Conservation (phyloP, 2,113 vertebrate genomes). For the Dolichotis patagonum region DNA sequence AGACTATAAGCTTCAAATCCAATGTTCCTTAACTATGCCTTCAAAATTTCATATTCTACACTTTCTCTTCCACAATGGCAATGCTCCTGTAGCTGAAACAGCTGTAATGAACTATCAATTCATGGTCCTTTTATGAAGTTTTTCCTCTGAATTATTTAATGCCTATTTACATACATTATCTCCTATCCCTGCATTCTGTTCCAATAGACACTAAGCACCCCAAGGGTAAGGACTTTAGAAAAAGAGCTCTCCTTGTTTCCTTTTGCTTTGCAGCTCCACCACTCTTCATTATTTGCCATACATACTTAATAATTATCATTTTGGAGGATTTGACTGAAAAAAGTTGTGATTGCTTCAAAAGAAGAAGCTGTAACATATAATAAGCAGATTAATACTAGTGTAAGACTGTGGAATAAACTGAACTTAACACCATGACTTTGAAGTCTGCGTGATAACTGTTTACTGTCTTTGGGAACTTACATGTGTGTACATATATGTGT, state of each 20-base stretch:
- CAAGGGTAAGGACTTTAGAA: not conserved
- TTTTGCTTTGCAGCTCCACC: not conserved
- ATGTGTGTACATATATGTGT: not conserved
- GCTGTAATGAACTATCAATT: not conserved
- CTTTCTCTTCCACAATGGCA: not conserved
- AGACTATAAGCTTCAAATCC: constrained; percentile 17
- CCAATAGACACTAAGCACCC: not conserved
- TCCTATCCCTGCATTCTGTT: not conserved
- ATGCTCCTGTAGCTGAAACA: not conserved
- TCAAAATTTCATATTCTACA: not conserved
- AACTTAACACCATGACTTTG: not conserved
- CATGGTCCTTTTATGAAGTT: not conserved
- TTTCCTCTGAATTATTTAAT: not conserved
- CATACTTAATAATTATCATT: not conserved
- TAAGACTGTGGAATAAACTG: not conserved
- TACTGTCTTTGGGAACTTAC: not conserved
- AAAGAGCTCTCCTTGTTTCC: not conserved
- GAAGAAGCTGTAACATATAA: not conserved
- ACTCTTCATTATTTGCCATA: not conserved
- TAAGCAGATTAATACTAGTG: not conserved
- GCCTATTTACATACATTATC: not conserved
- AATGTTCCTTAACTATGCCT: not conserved
- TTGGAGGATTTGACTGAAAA: not conserved
- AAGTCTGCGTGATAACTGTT: not conserved
- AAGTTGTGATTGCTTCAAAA: not conserved